A percentile compares a stretch with the other conserved stretches of the same genome.
Conservation (phyloP, 2,888 invertebrate genomes). For the Andrena marginata region DNA sequence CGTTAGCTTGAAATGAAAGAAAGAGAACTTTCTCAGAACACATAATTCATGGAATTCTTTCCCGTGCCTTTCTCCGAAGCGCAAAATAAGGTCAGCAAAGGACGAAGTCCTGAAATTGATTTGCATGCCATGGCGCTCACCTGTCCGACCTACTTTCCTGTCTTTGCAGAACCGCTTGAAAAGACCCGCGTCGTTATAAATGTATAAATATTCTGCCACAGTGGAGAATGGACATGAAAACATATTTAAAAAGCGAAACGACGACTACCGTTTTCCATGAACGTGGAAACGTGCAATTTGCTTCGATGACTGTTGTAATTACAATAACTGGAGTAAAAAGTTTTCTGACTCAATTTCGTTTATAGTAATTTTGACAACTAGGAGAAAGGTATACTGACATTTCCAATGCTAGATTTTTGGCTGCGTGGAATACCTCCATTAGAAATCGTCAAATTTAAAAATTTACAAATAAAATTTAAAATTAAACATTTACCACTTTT, state of each 20-base stretch:
- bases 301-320: slow-evolving; percentile 29
- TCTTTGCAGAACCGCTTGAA: slow-evolving; percentile 25
- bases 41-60: slow-evolving; percentile 11
- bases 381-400: slow-evolving; percentile 1
- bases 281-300: slow-evolving; percentile 14
- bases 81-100: slow-evolving; percentile 41
- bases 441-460: no score
- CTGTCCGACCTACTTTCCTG: slow-evolving; percentile 55
- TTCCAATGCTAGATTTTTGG: background rate
- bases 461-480: no score
- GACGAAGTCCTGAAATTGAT: slow-evolving; percentile 60
- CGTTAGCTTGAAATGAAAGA: background rate
- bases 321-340: slow-evolving; percentile 27
- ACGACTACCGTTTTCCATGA: background rate
- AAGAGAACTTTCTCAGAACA: background rate
- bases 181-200: slow-evolving; percentile 15
- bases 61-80: background rate
- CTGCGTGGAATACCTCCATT: background rate
- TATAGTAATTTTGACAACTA: slow-evolving; percentile 7
- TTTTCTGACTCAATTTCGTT: slow-evolving; percentile 13
- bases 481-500: no score
- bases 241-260: slow-evolving; percentile 1
- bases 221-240: slow-evolving; percentile 7
- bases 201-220: slow-evolving; percentile 12
- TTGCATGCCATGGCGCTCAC: slow-evolving; percentile 54